Percentiles rank a stretch among this genome's conserved stretches.
phyloP scores from a whole-genome alignment of 1,140 invertebrate genomes.

The Anoplophora glabripennis region DNA sequence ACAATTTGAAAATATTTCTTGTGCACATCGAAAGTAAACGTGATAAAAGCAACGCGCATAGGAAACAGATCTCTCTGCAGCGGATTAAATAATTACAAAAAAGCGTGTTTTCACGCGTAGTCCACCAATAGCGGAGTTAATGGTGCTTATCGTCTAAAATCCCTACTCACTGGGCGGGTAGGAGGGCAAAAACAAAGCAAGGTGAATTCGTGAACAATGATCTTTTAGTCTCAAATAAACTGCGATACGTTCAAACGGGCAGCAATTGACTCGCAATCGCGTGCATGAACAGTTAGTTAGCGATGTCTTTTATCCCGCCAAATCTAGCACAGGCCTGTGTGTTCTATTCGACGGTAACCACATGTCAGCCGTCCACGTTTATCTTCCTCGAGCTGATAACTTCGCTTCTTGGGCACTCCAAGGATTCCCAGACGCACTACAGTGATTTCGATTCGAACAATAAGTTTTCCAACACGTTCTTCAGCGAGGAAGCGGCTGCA shows the following conservation, averaged over 20 bases:
- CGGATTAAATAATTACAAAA: too few relatives aligned
- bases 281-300: background rate
- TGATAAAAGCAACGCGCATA: too few relatives aligned
- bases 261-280: background rate
- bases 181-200: background rate
- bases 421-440: constrained; percentile 40
- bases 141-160: background rate
- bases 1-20: too few relatives aligned
- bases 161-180: background rate
- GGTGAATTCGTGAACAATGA: background rate
- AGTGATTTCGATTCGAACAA: constrained; percentile 1
- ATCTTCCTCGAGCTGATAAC: constrained; percentile 58
- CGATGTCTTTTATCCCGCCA: constrained; percentile 58
- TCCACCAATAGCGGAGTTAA: too few relatives aligned
- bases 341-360: constrained; percentile 52
- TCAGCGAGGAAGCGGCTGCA: background rate
- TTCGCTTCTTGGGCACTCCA: constrained; percentile 56
- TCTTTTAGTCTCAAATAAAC: background rate
- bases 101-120: too few relatives aligned
- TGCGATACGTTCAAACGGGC: background rate
- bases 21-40: too few relatives aligned
- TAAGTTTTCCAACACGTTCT: constrained; percentile 9
- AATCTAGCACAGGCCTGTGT: constrained; percentile 55
- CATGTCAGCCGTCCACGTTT: constrained; percentile 56
- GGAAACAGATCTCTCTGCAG: too few relatives aligned